Evolutionary conservation across 2,113 vertebrate genomes (phyloP), one percentile per base, ranked within the genome.

Genomic region (Fulmarus glacialis): DNA sequence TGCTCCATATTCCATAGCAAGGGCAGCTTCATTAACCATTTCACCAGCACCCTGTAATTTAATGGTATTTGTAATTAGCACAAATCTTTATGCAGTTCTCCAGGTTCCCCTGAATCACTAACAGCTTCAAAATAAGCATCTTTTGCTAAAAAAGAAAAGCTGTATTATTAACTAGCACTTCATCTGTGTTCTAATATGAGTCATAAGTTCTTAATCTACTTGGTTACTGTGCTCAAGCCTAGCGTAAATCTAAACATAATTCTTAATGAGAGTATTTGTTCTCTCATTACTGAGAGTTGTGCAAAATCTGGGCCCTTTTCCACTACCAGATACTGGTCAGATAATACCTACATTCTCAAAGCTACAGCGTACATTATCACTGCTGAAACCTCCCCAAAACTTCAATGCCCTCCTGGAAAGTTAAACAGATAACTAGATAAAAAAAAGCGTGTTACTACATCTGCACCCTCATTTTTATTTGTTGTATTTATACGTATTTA

Each of bases 1-100:
- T 15, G 99, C 99, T 20, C 99, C 99, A 9, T 99, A 99, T 94
- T 99, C 99, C 99, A 99, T 99, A 43, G 99, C 99, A 90, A 99
- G 98, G 18, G 99, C 98, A 24, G 99, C 99, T 98, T 99, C 99
- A 52, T 99, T 99, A 89, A 99, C 98, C 98, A 99, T 99, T 97
- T 99, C 99, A 21, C 99, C 99, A 60, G 99, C 99, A 83, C 99
- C 99, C 99, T 99, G 94, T 18, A 90, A 91, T 79, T 77, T 23
- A 94, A 94, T 6, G 22, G 34, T 24, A 75, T 55, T 82, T 89
- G 40, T 40, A 85, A 80, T 93, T 62, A 95, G 78, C 63, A 84
- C 30, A 75, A 56, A 45, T 34, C 34, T 36, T 78, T 15, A 58
- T 2, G n/a, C 68, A 68, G 26, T 29, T 68, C 12, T 29, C 19